Percentiles rank a stretch among this genome's conserved stretches.
These are phyloP conservation scores for Miichthys miiuy DNA, from an alignment of 2,797 vertebrate species.

Conservation along the genomic window DNA sequence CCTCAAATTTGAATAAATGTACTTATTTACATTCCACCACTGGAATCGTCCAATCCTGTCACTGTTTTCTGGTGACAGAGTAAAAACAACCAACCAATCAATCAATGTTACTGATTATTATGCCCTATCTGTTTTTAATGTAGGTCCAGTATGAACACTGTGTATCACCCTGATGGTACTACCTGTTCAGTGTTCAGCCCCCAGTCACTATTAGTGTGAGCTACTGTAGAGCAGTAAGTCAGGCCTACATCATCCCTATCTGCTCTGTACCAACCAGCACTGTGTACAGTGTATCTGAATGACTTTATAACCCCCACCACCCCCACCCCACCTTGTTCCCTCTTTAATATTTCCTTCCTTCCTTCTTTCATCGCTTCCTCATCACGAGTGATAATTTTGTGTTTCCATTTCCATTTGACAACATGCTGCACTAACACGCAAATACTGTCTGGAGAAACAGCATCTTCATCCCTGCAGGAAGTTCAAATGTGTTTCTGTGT, in stretches of 20 bases:
- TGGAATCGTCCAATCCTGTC: no score
- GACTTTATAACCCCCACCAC: not conserved
- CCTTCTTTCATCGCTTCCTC: not conserved
- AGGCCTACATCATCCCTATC: not conserved
- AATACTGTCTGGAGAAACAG: conserved; percentile 51
- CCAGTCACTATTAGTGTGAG: not conserved
- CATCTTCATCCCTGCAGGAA: conserved; percentile 51
- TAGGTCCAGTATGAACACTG: no score
- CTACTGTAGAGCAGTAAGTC: not conserved
- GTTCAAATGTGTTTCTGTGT: conserved; percentile 10
- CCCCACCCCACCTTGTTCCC: not conserved
- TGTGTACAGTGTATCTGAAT: conserved; percentile 11
- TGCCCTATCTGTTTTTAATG: no score
- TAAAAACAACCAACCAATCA: no score
- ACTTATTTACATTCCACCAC: not conserved
- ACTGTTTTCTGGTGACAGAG: no score
- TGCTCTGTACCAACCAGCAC: not conserved
- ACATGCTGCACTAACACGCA: conserved; percentile 42
- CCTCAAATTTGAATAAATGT: not conserved
- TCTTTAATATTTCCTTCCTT: not conserved
- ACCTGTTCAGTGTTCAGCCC: no score
- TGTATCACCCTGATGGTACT: no score
- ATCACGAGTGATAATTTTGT: conserved; percentile 26
- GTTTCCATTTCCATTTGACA: conserved; percentile 50
- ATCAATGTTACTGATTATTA: no score